Base-by-base conservation (phyloP, 1,140 invertebrate genomes). In the Drosophila navojoa region DNA sequence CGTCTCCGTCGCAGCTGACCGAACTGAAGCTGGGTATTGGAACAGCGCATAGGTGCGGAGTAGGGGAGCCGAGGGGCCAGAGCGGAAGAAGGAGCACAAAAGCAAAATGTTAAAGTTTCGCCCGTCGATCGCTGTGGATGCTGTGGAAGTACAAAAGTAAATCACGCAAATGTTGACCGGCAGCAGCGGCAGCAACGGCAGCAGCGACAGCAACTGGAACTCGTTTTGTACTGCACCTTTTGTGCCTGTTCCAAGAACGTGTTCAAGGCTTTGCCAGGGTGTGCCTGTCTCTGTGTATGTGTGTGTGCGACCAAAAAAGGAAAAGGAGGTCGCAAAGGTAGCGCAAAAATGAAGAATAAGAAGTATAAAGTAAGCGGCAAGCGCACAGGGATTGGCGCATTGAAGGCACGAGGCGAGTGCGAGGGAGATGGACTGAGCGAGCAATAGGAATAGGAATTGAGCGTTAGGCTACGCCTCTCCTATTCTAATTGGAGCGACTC, bases 231-330 rank as follows among this genome's bases (percentile, higher is more conserved):
- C 57, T 50, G 40, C 63, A 73, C 63, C 77, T 45, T 69, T 78
- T 63, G 47, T 47, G 61, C 66, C 70, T 61, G 66, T 58, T 77
- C 80, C 81, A 62, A 81, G 82, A 86, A 87, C 84, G 63, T 74
- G 84, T 87, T 74, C 84, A 87, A 87, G 84, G 84, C 84, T 89
- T 84, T 67, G 47, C 13, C 71, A 71, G 79, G 70, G 66, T 81
- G 81, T 77, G 81, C 54, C 45, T 47, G 64, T 35, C 47, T 11
- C 35, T 42, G 64, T 32, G 32, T 32, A n/a, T 40, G 35, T 52
- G 50, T 44, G 29, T 19, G 49, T 52, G 60, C 44, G 54, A 49
- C 64, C 71, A 64, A 50, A 81, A 76, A 84, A 84, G 81, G 71
- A 87, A 87, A 87, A 87, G 79, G 84, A 87, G 82, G 84, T 87